Percentiles rank a stretch among this genome's conserved stretches.
Evolutionary conservation across 2,113 vertebrate genomes (phyloP).

Genomic region (Otolemur garnettii): DNA sequence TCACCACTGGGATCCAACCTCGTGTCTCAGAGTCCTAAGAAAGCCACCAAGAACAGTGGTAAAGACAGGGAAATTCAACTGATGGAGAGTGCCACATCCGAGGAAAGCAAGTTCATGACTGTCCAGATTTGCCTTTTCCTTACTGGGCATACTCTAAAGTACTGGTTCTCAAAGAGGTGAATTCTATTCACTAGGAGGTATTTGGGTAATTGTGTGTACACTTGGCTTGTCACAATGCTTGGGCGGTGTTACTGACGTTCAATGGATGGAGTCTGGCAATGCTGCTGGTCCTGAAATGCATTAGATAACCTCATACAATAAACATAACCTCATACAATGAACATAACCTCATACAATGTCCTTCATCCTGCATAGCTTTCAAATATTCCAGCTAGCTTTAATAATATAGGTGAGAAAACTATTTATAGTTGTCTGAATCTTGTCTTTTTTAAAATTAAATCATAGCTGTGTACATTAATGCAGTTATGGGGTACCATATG

Average conservation of each 20-base stretch:
- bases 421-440: constrained; percentile 25
- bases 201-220: not conserved
- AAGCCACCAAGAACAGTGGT: not conserved
- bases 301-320: not conserved
- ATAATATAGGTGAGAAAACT: not conserved
- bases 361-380: constrained; percentile 29
- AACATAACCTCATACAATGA: not conserved
- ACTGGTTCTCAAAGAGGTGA: not conserved
- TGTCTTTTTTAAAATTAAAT: not conserved
- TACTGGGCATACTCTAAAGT: not conserved
- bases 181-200: not conserved
- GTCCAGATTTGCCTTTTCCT: not conserved
- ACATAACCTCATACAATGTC: not conserved
- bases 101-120: not conserved
- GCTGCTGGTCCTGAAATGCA: not conserved
- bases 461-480: no score
- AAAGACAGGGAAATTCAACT: not conserved
- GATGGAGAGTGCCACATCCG: not conserved
- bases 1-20: not conserved
- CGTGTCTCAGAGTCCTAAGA: not conserved
- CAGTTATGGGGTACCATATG: no score
- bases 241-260: not conserved
- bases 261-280: not conserved
- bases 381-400: constrained; percentile 14
- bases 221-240: constrained; percentile 21